Evolutionary conservation across 2,113 vertebrate species (phyloP).

Genomic region (Ameiurus melas): DNA sequence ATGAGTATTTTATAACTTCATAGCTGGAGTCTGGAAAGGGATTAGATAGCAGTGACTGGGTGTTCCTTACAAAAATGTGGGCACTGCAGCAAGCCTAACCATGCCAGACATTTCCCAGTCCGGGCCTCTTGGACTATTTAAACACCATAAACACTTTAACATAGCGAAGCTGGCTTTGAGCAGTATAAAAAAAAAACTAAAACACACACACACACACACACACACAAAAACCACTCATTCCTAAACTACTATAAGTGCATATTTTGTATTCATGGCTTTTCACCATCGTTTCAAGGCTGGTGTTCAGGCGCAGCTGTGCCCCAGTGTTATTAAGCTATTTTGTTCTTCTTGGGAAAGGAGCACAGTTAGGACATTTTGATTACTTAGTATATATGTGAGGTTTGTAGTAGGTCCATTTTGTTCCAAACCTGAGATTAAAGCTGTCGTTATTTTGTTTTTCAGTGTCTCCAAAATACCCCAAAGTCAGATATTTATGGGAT

Average conservation of each 20-base stretch:
- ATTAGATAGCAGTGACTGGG: conserved; percentile 47
- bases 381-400: conserved; percentile 5
- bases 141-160: neutral
- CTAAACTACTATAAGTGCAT: neutral
- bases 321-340: neutral
- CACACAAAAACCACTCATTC: neutral
- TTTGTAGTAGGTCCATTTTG: neutral
- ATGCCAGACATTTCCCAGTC: conserved; percentile 52
- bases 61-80: conserved; percentile 66
- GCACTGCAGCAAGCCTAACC: neutral
- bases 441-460: neutral
- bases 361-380: conserved; percentile 12
- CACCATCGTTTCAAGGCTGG: neutral
- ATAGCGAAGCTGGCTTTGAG: neutral
- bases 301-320: neutral
- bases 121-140: conserved; percentile 5
- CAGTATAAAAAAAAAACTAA: neutral
- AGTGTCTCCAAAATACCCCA: neutral
- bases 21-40: conserved; percentile 15
- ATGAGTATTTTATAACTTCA: neutral
- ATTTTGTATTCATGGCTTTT: neutral
- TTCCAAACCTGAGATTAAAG: neutral
- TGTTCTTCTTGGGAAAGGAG: neutral
- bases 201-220: no score
- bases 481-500: neutral